Conservation (phyloP, 1,140 invertebrate species). For the Drosophila dunni region DNA sequence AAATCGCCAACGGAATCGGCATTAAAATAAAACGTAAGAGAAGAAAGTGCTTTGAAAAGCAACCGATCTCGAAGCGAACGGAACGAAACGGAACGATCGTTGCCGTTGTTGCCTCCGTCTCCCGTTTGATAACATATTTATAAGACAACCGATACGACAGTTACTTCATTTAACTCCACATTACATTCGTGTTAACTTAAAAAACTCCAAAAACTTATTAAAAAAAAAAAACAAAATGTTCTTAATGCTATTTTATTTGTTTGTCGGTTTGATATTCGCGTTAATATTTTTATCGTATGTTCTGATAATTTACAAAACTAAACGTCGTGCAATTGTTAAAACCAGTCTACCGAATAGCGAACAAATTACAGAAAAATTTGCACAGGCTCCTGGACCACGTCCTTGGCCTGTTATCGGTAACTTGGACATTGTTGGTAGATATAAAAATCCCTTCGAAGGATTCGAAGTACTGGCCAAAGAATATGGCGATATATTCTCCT, state of each 20-base stretch:
- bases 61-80: constrained; percentile 27
- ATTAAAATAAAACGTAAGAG: constrained; percentile 41
- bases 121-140: not conserved
- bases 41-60: constrained; percentile 40
- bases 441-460: constrained; percentile 88
- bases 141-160: constrained; percentile 2
- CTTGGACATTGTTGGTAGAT: constrained; percentile 88
- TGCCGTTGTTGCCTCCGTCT: not conserved
- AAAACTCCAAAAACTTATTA: not conserved
- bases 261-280: constrained; percentile 25
- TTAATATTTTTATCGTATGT: constrained; percentile 42
- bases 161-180: constrained; percentile 9
- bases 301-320: constrained; percentile 29
- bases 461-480: constrained; percentile 89
- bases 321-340: constrained; percentile 26
- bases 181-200: constrained; percentile 1
- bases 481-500: constrained; percentile 91
- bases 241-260: constrained; percentile 16
- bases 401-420: constrained; percentile 90
- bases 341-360: constrained; percentile 10
- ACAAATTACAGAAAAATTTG: constrained; percentile 27
- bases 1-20: not conserved
- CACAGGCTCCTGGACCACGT: constrained; percentile 87
- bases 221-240: constrained; percentile 38
- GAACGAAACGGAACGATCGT: constrained; percentile 17